phyloP scores from a whole-genome alignment of 2,888 invertebrate genomes.

The Agrochola macilenta region DNA sequence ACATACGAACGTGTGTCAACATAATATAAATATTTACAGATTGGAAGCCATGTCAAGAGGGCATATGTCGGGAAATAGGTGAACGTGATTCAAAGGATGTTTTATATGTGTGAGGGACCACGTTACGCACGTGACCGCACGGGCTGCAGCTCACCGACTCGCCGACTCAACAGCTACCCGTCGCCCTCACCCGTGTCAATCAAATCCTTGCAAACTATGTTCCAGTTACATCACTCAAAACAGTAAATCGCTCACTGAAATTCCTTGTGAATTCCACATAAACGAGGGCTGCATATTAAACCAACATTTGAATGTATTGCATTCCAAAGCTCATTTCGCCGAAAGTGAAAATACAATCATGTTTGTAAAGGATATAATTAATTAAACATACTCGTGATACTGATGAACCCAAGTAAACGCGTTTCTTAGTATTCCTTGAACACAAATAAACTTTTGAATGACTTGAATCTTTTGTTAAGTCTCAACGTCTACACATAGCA shows the following conservation, averaged over 20 bases:
- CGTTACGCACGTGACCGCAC: slow-evolving; percentile 68
- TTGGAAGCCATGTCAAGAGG: slow-evolving; percentile 70
- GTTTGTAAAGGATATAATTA: slow-evolving; percentile 19
- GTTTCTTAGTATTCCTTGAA: slow-evolving; percentile 23
- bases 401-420: slow-evolving; percentile 9
- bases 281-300: slow-evolving; percentile 49
- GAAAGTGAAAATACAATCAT: slow-evolving; percentile 12
- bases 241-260: slow-evolving; percentile 60
- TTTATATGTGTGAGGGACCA: slow-evolving; percentile 62
- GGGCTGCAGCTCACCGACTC: slow-evolving; percentile 48
- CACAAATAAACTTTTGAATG: slow-evolving; percentile 29
- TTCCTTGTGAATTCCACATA: slow-evolving; percentile 53
- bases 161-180: slow-evolving; percentile 48
- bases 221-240: slow-evolving; percentile 74
- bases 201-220: slow-evolving; percentile 76
- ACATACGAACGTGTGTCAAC: slow-evolving; percentile 58
- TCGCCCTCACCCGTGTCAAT: slow-evolving; percentile 80
- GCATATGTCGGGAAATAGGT: slow-evolving; percentile 76
- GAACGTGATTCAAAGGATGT: slow-evolving; percentile 74
- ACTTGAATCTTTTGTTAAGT: slow-evolving; percentile 44
- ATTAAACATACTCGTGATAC: slow-evolving; percentile 1
- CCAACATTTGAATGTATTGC: slow-evolving; percentile 44
- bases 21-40: slow-evolving; percentile 66
- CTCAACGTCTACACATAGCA: slow-evolving; percentile 30
- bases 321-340: slow-evolving; percentile 32